Percentiles rank a stretch among this genome's conserved stretches.
Conservation (phyloP, 2,797 vertebrate species). For the Malurus splendens region DNA sequence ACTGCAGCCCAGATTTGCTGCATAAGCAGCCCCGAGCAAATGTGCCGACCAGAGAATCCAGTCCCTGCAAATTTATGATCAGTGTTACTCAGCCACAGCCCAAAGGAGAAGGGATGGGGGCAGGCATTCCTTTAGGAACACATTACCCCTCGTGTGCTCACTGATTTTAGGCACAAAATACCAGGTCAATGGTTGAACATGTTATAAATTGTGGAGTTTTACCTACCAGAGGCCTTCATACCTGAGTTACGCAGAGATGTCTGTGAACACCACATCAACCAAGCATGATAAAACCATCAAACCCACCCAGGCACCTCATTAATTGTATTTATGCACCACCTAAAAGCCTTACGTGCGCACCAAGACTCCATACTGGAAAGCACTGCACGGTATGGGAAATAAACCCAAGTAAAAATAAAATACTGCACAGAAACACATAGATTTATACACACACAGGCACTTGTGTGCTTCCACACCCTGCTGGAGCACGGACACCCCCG, state of each 20-base stretch:
- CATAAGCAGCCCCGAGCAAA: conserved; percentile 8
- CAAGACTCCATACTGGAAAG: neutral
- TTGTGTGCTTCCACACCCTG: neutral
- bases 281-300: neutral
- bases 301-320: neutral
- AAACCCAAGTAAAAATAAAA: neutral
- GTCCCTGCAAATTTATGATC: neutral
- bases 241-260: neutral
- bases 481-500: fast-evolving
- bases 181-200: neutral
- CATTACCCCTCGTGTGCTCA: fast-evolving
- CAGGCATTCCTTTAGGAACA: neutral
- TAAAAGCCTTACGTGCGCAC: neutral
- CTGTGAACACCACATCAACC: neutral
- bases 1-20: neutral
- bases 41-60: neutral
- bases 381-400: neutral
- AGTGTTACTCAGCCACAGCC: neutral
- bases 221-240: neutral
- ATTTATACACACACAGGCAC: neutral
- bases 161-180: neutral
- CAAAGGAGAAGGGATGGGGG: neutral
- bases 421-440: fast-evolving
- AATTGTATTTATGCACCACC: neutral
- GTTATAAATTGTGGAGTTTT: neutral